These are phyloP conservation scores for Erynnis tages DNA, from an alignment of 2,888 invertebrate genomes.

Conservation along the genomic window DNA sequence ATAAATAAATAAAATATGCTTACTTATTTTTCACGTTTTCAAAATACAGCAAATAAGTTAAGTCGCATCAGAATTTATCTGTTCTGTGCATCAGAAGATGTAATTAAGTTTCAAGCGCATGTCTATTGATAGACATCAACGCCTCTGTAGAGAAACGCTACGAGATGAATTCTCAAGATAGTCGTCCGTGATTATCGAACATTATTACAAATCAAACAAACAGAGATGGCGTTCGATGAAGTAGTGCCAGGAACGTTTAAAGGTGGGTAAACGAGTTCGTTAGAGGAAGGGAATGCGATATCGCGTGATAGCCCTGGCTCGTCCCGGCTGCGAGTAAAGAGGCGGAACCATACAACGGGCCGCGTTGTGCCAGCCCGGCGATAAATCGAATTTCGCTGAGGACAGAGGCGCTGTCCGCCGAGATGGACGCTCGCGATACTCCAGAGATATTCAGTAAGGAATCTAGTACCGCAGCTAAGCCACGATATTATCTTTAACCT, in stretches of 20 bases:
- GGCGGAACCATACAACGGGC: slow-evolving; percentile 65
- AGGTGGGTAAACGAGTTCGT: slow-evolving; percentile 54
- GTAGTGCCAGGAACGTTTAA: slow-evolving; percentile 48
- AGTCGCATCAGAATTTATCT: too few relatives aligned
- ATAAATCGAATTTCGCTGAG: slow-evolving; percentile 71
- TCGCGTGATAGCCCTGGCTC: slow-evolving; percentile 62
- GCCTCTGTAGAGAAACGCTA: slow-evolving; percentile 6
- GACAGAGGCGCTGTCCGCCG: slow-evolving; percentile 59
- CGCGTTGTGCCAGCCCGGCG: slow-evolving; percentile 56
- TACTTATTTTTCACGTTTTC: too few relatives aligned
- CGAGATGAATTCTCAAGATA: slow-evolving; percentile 19
- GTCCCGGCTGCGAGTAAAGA: slow-evolving; percentile 47
- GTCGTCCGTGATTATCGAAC: slow-evolving; percentile 14
- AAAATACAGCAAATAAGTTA: too few relatives aligned
- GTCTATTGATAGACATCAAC: slow-evolving; percentile 20
- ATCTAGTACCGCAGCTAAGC: slow-evolving; percentile 41
- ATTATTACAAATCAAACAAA: slow-evolving; percentile 17
- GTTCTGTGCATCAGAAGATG: not conserved
- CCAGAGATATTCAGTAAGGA: slow-evolving; percentile 52
- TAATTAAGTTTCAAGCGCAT: slow-evolving; percentile 17
- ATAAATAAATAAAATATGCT: too few relatives aligned
- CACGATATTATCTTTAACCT: slow-evolving; percentile 35
- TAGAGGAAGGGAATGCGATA: slow-evolving; percentile 50
- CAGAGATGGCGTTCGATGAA: slow-evolving; percentile 34
- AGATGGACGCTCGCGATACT: slow-evolving; percentile 63